These are phyloP conservation scores for Trematomus bernacchii DNA, from an alignment of 2,797 vertebrate genomes.

Conservation along the genomic window DNA sequence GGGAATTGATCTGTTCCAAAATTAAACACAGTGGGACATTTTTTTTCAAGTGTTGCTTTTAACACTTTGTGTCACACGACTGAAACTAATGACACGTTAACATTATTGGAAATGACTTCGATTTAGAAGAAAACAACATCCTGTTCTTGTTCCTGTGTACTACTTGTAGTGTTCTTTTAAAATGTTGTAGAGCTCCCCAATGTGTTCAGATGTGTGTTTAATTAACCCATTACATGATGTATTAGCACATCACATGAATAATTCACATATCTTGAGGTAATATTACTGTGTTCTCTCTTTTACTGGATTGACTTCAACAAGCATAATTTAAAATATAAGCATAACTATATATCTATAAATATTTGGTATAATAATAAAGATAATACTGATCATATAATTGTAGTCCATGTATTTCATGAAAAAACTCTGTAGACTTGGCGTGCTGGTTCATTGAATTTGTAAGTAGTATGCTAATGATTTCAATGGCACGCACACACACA, in stretches of 20 bases:
- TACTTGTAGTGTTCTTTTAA: not conserved
- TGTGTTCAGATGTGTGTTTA: constrained; percentile 18
- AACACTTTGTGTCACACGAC: not conserved
- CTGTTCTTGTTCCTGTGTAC: not conserved
- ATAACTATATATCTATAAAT: constrained; percentile 37
- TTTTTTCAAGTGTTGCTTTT: no score
- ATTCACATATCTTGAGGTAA: constrained; percentile 4
- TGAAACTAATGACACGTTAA: not conserved
- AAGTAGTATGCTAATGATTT: constrained; percentile 39
- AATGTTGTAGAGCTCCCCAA: not conserved
- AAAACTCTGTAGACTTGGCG: constrained; percentile 9
- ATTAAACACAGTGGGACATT: not conserved
- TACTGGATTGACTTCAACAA: not conserved
- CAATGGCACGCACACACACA: constrained; percentile 22
- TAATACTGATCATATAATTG: not conserved
- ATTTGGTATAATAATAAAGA: not conserved
- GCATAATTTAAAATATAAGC: not conserved
- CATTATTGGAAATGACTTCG: not conserved
- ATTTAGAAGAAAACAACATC: not conserved
- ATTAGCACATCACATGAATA: constrained; percentile 6
- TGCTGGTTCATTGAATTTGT: constrained; percentile 7
- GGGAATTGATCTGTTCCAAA: not conserved
- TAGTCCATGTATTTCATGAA: constrained; percentile 13
- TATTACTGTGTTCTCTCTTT: not conserved
- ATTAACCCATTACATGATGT: constrained; percentile 10